These are phyloP conservation scores for Augochlorella aurata DNA, from an alignment of 2,888 invertebrate species.

Conservation along the genomic window DNA sequence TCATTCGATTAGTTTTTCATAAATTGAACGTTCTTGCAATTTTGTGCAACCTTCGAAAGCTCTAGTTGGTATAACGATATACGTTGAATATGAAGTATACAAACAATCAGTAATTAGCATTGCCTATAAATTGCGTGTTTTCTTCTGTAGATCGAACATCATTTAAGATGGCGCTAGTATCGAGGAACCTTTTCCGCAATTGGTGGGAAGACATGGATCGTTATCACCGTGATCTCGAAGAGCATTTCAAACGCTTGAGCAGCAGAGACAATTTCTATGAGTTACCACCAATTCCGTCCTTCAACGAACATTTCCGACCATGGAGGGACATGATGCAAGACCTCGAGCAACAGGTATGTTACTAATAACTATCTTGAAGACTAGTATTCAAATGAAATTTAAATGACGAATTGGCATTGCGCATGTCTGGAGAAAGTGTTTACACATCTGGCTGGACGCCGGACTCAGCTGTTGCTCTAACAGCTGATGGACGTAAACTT, in stretches of 20 bases:
- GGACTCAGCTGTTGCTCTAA: not conserved
- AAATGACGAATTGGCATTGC: not conserved
- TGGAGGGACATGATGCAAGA: conserved; percentile 71
- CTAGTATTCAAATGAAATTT: not conserved
- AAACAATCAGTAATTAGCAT: not conserved
- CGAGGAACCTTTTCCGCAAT: conserved; percentile 88
- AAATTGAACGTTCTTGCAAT: not conserved
- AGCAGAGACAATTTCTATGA: conserved; percentile 86
- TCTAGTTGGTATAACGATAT: no score
- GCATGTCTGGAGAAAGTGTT: not conserved
- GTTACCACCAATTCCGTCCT: conserved; percentile 53
- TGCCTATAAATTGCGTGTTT: conserved; percentile 8
- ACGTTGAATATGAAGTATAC: not conserved
- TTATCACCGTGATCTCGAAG: conserved; percentile 88
- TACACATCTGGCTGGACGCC: not conserved
- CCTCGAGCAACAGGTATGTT: conserved; percentile 45
- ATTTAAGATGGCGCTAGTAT: conserved; percentile 88
- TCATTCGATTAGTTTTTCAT: not conserved
- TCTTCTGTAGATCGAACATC: conserved; percentile 13
- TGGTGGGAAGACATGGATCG: conserved; percentile 92
- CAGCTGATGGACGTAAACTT: not conserved
- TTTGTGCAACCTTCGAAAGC: not conserved
- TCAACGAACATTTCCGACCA: conserved; percentile 65
- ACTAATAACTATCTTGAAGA: not conserved
- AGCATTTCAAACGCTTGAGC: conserved; percentile 90